Evolutionary conservation across 2,113 vertebrate genomes (phyloP), one percentile per base, ranked within the genome.

Genomic region (Uropsilus gracilis): DNA sequence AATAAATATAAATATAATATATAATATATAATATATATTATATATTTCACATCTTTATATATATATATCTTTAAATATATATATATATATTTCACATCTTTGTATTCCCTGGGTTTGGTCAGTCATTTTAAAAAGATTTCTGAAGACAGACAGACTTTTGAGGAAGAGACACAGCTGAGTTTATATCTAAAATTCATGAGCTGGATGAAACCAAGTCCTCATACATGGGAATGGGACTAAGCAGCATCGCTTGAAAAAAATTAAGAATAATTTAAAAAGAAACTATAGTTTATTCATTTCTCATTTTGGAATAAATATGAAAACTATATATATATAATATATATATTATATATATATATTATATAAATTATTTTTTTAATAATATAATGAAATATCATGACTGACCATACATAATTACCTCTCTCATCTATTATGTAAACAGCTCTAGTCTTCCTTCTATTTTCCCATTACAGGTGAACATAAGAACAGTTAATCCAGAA

Each of bases 291-390:
- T 72, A 42, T 81, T n/a, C 73, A 12, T 18, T 89, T 55, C 44
- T 61, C 18, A 7, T 44, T 94, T 73, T 68, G 86, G 37, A 78
- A 68, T 82, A 93, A 92, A 96, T 44, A 81, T 14, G 5, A 76
- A 94, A 89, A 78, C 4, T n/a, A n/a, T n/a, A n/a, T n/a, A n/a
- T n/a, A n/a, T n/a, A n/a, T n/a, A n/a, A n/a, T n/a, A n/a, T n/a
- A n/a, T n/a, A n/a, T n/a, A n/a, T n/a, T n/a, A n/a, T n/a, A n/a
- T n/a, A n/a, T n/a, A n/a, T n/a, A n/a, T n/a, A n/a, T n/a, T n/a
- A n/a, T n/a, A n/a, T n/a, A n/a, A n/a, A n/a, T n/a, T n/a, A n/a
- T n/a, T n/a, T n/a, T n/a, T n/a, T n/a, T n/a, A n/a, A n/a, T n/a
- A n/a, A n/a, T n/a, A n/a, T n/a, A n/a, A n/a, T n/a, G n/a, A n/a